Base-by-base conservation (phyloP, 2,888 invertebrate genomes). In the Drosophila rubida region DNA sequence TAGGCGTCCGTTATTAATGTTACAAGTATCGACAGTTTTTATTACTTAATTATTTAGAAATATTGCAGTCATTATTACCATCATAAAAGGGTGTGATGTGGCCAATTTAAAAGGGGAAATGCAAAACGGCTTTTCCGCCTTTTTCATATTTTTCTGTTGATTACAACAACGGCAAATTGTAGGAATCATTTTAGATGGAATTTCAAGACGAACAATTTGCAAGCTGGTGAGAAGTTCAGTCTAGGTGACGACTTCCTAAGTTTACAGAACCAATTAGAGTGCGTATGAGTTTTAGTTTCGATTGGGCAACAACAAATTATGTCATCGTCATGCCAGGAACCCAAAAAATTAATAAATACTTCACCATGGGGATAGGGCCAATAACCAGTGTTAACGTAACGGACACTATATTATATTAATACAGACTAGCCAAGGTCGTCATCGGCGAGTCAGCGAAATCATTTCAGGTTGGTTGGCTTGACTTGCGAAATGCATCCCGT, bases 261-360 rank as follows among this genome's bases (percentile, higher is more conserved):
- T 82, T 67, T 87, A 84, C 78, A 81, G 68, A 87, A 84, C 37
- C 51, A 82, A 75, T 87, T 82, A 87, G 81, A 70, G 66, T 39
- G 32, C 32, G 19, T 23, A 46, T 45, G 41, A 57, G 53, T 65
- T 79, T 65, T 79, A 48, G 61, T 32, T 14, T 22, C 16, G 51
- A 19, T 51, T 39, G 9, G 50, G 37, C 23, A 16, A 53, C 44
- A 75, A 55, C 35, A 81, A 72, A 67, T 64, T 69, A 67, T 71
- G 74, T 70, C 85, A 84, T 80, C 75, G 60, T 25, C 30, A 49
- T 30, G 16, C 14, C 23, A 64, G 63, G 50, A 69, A 62, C 35
- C 35, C 35, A 2, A 14, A 68, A 46, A 44, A 50, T 30, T n/a
- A n/a, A n/a, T n/a, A n/a, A n/a, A 37, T 30, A 48, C 57, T 48